Evolutionary conservation across 1,140 invertebrate species (phyloP), one percentile per base, ranked within the genome.

Genomic region (Neuroterus valhalla): DNA sequence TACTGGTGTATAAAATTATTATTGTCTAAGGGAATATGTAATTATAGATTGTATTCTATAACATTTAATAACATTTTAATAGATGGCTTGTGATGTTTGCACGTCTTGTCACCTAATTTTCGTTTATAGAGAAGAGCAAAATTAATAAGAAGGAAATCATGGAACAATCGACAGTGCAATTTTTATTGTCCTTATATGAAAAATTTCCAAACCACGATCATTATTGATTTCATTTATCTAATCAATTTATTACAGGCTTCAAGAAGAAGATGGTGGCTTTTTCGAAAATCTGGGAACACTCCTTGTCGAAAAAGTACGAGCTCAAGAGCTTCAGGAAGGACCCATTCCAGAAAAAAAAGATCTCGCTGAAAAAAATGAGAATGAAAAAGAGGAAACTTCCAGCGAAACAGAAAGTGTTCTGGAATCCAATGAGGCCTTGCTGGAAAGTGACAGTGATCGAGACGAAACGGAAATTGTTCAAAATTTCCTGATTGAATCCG

Each of bases 261-360:
- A 95, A 89, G 93, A 95, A 89, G 90, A 94, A 3, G 94, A 96
- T 86, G 94, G 93, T 78, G 93, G 94, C 43, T 96, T 96, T 83
- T 96, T 96, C 83, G 95, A 96, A 83, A 94, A 93, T 77, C 94
- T 95, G 81, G 94, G 95, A 1, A 94, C 93, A 0, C 87, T 95
- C 15, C 85, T 95, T 42, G 93, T 93, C n/a, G 93, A 95, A 85
- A 92, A 92, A 74, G 88, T 77, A 14, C 79, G 85, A 43, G 81
- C 76, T 6, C 87, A 88, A 69, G 81, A 85, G 44, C 75, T 79
- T 12, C 79, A 75, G 15, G 87, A 88, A 74, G 86, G 84, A 46
- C 84, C 85, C 3, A 71, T 85, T 42, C 85, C 86, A 10, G 50
- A 75, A 26, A 82, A 77, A 12, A 80, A 76, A 0, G 74, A 78